Percentiles rank a stretch among this genome's conserved stretches.
Evolutionary conservation across 2,113 vertebrate genomes (phyloP).

Genomic region (Cheirogaleus medius): DNA sequence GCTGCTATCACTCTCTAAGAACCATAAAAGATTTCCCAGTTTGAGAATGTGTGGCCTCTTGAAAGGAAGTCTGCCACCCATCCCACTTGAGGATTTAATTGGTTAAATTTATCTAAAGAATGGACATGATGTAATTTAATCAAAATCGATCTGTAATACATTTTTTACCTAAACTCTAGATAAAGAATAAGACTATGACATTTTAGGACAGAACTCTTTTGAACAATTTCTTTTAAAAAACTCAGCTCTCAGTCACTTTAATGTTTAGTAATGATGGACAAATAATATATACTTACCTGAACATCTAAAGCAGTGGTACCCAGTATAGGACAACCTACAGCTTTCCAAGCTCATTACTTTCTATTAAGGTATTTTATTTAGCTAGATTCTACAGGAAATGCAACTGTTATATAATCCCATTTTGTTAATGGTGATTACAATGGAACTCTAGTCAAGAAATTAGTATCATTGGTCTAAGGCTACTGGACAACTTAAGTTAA

Average conservation of each 20-base stretch:
- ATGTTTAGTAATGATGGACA: background rate
- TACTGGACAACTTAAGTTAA: slow-evolving; percentile 10
- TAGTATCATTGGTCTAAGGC: background rate
- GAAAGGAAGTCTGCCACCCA: background rate
- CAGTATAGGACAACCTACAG: background rate
- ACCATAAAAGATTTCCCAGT: background rate
- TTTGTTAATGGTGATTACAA: background rate
- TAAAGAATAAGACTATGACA: background rate
- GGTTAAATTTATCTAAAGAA: background rate
- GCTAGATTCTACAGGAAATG: background rate
- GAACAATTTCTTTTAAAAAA: background rate
- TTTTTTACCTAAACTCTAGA: background rate
- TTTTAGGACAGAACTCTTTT: background rate
- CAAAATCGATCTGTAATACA: background rate
- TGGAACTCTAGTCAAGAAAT: background rate
- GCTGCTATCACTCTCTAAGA: background rate
- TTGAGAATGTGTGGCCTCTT: background rate
- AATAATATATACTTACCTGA: background rate
- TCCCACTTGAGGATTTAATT: background rate
- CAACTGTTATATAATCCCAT: background rate
- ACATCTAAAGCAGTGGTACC: background rate
- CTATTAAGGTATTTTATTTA: background rate
- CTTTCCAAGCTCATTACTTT: background rate
- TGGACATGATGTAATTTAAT: background rate
- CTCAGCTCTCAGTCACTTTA: background rate